phyloP scores from a whole-genome alignment of 2,113 vertebrate species.

The Tapirus terrestris region DNA sequence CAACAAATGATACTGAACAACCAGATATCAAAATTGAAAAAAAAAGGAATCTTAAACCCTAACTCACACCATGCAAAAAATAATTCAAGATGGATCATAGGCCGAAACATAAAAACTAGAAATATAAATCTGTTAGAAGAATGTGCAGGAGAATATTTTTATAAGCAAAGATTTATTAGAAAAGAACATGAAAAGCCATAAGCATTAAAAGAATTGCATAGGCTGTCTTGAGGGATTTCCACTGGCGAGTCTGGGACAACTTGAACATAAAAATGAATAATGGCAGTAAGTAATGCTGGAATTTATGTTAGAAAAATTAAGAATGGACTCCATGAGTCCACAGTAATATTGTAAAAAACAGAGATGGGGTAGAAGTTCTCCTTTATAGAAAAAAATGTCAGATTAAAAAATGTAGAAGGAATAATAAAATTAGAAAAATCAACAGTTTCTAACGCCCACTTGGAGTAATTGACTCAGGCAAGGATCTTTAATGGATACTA shows the following conservation, averaged over 20 bases:
- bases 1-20: not conserved
- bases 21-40: not conserved
- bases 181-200: not conserved
- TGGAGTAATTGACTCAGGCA: not conserved
- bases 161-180: not conserved
- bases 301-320: not conserved
- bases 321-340: not conserved
- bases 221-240: not conserved
- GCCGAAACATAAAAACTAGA: not conserved
- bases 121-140: not conserved
- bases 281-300: not conserved
- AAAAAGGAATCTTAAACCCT: not conserved
- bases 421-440: constrained; percentile 44
- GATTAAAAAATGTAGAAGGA: constrained; percentile 17
- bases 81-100: not conserved
- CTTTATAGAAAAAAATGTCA: not conserved
- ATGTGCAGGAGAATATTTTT: not conserved
- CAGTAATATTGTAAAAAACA: not conserved
- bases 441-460: not conserved
- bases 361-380: not conserved
- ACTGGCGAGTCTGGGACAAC: not conserved
- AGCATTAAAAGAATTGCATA: not conserved
- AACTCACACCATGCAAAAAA: not conserved
- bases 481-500: not conserved
- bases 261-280: not conserved